phyloP scores from a whole-genome alignment of 2,797 vertebrate genomes.

The Geotrypetes seraphini region DNA sequence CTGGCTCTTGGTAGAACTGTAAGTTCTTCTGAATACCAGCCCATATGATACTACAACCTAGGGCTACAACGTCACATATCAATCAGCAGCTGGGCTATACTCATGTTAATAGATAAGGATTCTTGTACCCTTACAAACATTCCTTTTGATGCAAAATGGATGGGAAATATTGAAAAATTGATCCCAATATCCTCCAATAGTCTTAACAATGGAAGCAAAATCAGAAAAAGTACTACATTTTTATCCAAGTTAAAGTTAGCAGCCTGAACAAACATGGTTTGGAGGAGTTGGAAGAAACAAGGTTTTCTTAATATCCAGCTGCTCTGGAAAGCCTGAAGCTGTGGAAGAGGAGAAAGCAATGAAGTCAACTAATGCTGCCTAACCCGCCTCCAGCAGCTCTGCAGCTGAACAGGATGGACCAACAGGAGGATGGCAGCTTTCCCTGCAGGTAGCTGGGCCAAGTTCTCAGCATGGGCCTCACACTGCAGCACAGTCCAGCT shows the following conservation, averaged over 20 bases:
- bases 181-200: no score
- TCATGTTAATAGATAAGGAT: no score
- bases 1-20: no score
- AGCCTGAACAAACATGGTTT: no score
- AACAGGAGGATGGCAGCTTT: background rate
- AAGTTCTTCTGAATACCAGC: no score
- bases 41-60: no score
- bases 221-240: background rate
- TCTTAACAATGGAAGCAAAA: background rate
- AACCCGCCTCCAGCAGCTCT: constrained; percentile 4
- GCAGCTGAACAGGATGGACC: constrained; percentile 8
- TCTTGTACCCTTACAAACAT: no score
- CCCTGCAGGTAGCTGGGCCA: constrained; percentile 19
- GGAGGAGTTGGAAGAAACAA: constrained; percentile 2
- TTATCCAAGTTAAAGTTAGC: constrained; percentile 12
- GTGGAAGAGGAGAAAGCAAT: constrained; percentile 8
- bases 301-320: constrained; percentile 8
- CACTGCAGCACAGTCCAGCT: no score
- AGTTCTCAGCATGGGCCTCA: constrained; percentile 23
- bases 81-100: no score
- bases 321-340: background rate
- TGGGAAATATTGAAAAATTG: no score
- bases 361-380: constrained; percentile 3
- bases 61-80: no score
- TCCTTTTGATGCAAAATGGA: no score